Conservation (phyloP, 2,797 vertebrate genomes). For the Babyrousa celebensis region DNA sequence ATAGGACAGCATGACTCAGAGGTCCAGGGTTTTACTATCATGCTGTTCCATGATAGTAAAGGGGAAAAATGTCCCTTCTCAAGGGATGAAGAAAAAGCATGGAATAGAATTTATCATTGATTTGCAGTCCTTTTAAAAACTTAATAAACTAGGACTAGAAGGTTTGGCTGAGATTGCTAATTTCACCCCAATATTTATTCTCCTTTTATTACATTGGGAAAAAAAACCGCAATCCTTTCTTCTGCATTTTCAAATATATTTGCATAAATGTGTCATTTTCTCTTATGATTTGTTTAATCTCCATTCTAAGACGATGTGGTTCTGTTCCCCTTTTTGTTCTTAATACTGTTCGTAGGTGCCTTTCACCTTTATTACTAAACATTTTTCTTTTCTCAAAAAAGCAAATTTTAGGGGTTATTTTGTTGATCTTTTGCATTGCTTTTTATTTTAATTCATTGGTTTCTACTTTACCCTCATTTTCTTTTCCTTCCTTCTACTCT, state of each 20-base stretch:
- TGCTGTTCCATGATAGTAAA: background rate
- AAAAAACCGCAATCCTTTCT: background rate
- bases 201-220: background rate
- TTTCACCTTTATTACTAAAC: background rate
- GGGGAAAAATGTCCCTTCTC: background rate
- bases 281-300: background rate
- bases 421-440: background rate
- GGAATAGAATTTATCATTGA: background rate
- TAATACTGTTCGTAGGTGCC: background rate
- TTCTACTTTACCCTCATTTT: background rate
- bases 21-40: background rate
- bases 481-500: background rate
- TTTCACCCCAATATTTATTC: background rate
- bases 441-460: background rate
- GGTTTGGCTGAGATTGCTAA: background rate
- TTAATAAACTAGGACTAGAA: background rate
- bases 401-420: background rate
- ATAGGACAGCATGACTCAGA: background rate
- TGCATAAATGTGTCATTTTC: background rate
- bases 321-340: background rate
- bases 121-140: background rate
- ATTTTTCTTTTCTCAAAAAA: constrained; percentile 5
- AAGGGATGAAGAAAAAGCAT: background rate
- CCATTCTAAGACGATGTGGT: background rate
- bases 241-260: constrained; percentile 22